Base-by-base conservation (phyloP, 2,888 invertebrate species). In the Athalia cordata region DNA sequence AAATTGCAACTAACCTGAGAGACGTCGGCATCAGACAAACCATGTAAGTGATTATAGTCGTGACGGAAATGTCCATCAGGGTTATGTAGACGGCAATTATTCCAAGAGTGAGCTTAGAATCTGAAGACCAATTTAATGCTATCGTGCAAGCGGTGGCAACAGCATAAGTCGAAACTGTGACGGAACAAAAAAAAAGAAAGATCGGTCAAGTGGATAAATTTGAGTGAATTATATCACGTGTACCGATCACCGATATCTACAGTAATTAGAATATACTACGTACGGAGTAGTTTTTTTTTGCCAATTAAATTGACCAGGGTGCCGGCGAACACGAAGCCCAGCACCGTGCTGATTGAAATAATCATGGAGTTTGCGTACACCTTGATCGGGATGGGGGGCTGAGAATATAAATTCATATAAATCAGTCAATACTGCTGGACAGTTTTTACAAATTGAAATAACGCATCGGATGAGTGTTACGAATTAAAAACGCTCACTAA, bases 21-120 rank as follows among this genome's bases (percentile, higher is more conserved):
- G 79, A 77, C 11, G 82, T 81, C 7, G 82, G 82, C 64, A 81
- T 79, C 50, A 81, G 67, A 66, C 80, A 80, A 8, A 82, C 79
- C 88, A 91, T 66, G 89, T 90, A 75, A 90, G 91, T 81, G 84
- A 89, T 70, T 89, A 91, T 66, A 90, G 91, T 0, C 91, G 91
- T 91, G 91, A 91, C 5, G 84, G 89, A 55, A 90, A 91, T 79
- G 86, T 91, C 77, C 9, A 70, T 70, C n/a, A 81, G 15, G 15
- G 78, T 72, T 9, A 81, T 72, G 67, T 72, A 77, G 7, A 81
- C 29, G 5, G 80, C 47, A 0, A 77, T 45, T 5, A 80, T 59
- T 11, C 68, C 79, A 29, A 81, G 66, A 29, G 70, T 76, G 4
- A 80, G 7, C 3, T 76, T 57, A 2, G 77, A 47, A 50, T 65